Base-by-base conservation (phyloP, 2,113 vertebrate genomes). In the Halcyon malimbica region DNA sequence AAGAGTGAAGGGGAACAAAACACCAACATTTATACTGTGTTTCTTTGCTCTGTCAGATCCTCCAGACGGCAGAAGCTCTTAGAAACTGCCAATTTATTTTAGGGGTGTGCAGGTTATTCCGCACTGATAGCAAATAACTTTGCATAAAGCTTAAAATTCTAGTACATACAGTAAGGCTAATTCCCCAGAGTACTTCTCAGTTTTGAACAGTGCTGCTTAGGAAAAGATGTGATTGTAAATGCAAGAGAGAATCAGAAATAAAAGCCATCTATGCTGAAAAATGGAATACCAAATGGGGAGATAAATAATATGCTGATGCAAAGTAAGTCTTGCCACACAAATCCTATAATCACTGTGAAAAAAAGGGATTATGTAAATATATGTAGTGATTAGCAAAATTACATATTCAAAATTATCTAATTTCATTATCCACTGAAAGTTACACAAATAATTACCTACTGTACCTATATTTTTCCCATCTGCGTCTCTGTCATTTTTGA, bases 331-430 rank as follows among this genome's bases (percentile, higher is more conserved):
- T 96, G 50, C 75, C 63, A 82, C 80, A 92, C n/a, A 96, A 94
- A 97, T 95, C 80, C 77, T 92, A 85, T 96, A 94, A 97, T 92
- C 94, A 92, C 60, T 74, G 85, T 91, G 69, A 93, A 89, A 94
- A 94, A 93, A 91, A 91, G 73, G 78, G 95, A 96, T 88, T 96
- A 95, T 97, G 91, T 82, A 96, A 96, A 96, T 95, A 94, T 91
- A 96, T 86, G 71, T 87, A 16, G 17, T 88, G 91, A 95, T 95
- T 96, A 90, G 37, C 77, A 85, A 95, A 91, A 96, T 96, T 94
- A 96, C 82, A 88, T 92, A 96, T 94, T 95, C 78, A 87, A 89
- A 90, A 89, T 94, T 89, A 87, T 93, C 95, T 94, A 71, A 92
- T 93, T 91, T 94, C 57, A 91, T 94, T 95, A 87, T 89, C 71